Evolutionary conservation across 2,888 invertebrate genomes (phyloP), one percentile per base, ranked within the genome.

Genomic region (Agriopis marginaria): DNA sequence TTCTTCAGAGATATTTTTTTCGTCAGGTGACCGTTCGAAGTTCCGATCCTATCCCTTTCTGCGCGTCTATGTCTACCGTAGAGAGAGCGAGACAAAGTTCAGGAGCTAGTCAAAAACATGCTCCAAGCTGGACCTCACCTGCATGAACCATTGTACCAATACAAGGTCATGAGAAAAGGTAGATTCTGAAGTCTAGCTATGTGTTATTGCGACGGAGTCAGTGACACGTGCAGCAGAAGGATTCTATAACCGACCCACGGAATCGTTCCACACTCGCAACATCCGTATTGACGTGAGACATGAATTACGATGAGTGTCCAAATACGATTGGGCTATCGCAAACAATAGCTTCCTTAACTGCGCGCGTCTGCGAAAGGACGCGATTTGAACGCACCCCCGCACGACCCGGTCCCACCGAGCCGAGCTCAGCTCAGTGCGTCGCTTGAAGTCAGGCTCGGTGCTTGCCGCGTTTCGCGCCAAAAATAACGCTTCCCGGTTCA

Each of bases 401-500:
- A 39, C 53, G 56, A 50, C 45, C 71, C 68, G 64, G 65, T 51
- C 73, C 70, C 70, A 14, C 61, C 53, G 50, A 50, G 66, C 54
- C 64, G 65, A 68, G 64, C 71, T 68, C 60, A 68, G 64, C 71
- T 68, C 60, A 72, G 77, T 75, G 75, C 71, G 75, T 72, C 72
- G 63, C 64, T 63, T 12, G 54, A 9, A 61, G 39, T n/a, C 66
- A 56, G 4, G 3, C 5, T 17, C 47, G 55, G 32, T n/a, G 56
- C 63, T n/a, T 23, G 64, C 59, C 68, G 66, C 32, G 8, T 32
- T 49, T 63, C 51, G 47, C 60, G 68, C 68, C 72, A 61, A 68
- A 65, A 70, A 68, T 65, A 59, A 53, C 64, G 67, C 63, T 73
- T 76, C 77, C 70, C 70, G 75, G 76, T 75, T 77, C 76, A 77